A percentile compares a stretch with the other conserved stretches of the same genome.
Conservation (phyloP, 2,797 vertebrate species). For the Dermochelys coriacea region DNA sequence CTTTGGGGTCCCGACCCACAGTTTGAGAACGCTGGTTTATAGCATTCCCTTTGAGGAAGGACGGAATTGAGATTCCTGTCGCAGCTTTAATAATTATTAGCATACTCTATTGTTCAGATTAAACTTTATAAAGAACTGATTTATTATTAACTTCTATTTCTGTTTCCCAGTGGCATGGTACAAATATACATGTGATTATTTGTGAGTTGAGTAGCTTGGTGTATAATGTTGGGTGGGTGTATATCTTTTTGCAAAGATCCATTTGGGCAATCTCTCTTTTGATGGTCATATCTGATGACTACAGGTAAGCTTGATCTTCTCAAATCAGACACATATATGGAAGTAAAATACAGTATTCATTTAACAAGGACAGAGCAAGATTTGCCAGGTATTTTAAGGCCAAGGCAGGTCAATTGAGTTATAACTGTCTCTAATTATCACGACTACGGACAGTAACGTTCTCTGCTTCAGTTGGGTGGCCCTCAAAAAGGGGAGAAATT, state of each 20-base stretch:
- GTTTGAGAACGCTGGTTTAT: too few relatives aligned
- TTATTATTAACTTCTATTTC: neutral
- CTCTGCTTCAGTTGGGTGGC: conserved; percentile 52
- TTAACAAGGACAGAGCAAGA: conserved; percentile 59
- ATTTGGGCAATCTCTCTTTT: neutral
- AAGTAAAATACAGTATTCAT: conserved; percentile 30
- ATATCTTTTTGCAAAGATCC: neutral
- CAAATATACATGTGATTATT: neutral
- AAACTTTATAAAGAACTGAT: conserved; percentile 47
- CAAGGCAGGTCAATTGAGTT: conserved; percentile 62
- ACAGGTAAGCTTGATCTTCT: neutral
- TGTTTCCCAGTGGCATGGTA: conserved; percentile 10
- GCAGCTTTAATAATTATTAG: conserved; percentile 65
- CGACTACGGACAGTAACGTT: conserved; percentile 48
- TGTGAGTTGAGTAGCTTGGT: neutral
- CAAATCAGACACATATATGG: neutral
- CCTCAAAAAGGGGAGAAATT: conserved; percentile 66
- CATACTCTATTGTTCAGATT: conserved; percentile 34
- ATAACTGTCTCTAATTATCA: conserved; percentile 74
- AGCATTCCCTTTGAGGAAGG: neutral
- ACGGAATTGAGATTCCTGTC: neutral
- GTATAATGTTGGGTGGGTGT: neutral
- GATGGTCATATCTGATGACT: neutral
- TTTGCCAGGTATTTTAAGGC: conserved; percentile 63
- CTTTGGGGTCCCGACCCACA: too few relatives aligned